phyloP scores from a whole-genome alignment of 2,888 invertebrate species.

The Caenorhabditis parvicauda region DNA sequence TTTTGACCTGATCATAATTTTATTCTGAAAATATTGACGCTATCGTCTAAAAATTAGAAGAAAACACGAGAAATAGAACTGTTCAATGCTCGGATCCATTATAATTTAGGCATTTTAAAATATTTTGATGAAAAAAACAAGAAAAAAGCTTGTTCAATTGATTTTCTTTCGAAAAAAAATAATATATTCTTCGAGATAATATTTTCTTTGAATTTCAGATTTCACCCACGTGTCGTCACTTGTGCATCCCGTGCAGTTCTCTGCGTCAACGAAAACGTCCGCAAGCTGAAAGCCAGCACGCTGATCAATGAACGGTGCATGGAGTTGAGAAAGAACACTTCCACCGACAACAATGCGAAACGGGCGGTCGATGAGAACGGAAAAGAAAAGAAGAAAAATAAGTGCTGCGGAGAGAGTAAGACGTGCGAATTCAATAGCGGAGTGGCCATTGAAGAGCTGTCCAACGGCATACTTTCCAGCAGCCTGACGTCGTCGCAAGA shows the following conservation, averaged over 20 bases:
- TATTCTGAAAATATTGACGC: too few species aligned
- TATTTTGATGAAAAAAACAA: background rate
- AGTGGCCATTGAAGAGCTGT: conserved; percentile 69
- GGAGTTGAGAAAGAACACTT: conserved; percentile 47
- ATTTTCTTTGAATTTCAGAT: conserved; percentile 14
- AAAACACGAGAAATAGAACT: too few species aligned
- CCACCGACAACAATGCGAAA: conserved; percentile 12
- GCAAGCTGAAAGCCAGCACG: conserved; percentile 37
- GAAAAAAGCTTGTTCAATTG: background rate
- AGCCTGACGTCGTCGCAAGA: conserved; percentile 49
- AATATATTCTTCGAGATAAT: background rate
- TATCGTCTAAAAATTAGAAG: too few species aligned
- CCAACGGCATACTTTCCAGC: conserved; percentile 64
- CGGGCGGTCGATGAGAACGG: background rate
- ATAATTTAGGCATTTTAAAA: too few species aligned
- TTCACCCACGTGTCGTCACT: conserved; percentile 50
- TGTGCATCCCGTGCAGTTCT: conserved; percentile 69
- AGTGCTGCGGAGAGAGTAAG: conserved; percentile 9
- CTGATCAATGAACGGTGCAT: conserved; percentile 56
- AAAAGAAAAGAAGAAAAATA: conserved; percentile 4
- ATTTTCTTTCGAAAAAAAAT: background rate
- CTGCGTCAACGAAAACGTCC: conserved; percentile 82
- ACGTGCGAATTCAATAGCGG: conserved; percentile 74
- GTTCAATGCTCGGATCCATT: too few species aligned
- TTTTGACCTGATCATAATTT: too few species aligned